Evolutionary conservation across 2,113 vertebrate genomes (phyloP).

Genomic region (Nycticorax nycticorax): DNA sequence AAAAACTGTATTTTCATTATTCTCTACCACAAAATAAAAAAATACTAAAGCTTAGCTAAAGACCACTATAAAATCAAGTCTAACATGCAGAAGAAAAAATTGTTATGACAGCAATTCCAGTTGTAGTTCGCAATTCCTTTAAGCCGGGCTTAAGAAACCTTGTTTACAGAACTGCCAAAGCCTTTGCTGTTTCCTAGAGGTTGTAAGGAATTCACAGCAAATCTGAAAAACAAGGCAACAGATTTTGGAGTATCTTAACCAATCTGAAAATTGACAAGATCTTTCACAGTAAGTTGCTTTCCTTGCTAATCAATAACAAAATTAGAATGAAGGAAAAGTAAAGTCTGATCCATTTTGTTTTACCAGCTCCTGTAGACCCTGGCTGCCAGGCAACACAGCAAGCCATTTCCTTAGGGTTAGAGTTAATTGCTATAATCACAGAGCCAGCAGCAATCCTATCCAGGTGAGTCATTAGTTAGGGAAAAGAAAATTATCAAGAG

Average conservation of each 20-base stretch:
- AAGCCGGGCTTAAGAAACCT: background rate
- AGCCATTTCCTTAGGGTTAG: slow-evolving; percentile 32
- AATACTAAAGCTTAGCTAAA: background rate
- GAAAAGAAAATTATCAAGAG: slow-evolving; percentile 41
- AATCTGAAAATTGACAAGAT: slow-evolving; percentile 3
- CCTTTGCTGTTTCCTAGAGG: background rate
- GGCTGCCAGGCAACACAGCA: slow-evolving; percentile 39
- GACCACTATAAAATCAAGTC: background rate
- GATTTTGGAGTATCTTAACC: slow-evolving; percentile 28
- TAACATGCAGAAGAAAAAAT: background rate
- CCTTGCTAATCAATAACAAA: slow-evolving; percentile 49
- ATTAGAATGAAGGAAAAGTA: slow-evolving; percentile 35
- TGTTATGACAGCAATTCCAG: background rate
- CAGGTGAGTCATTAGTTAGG: slow-evolving; percentile 67
- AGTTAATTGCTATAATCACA: slow-evolving; percentile 68
- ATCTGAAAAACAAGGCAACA: background rate
- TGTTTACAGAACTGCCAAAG: background rate
- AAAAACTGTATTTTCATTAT: background rate
- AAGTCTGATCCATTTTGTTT: slow-evolving; percentile 24
- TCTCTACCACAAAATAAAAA: background rate
- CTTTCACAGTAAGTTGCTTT: slow-evolving; percentile 1
- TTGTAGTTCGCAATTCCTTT: background rate
- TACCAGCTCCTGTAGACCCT: background rate
- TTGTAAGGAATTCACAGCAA: background rate
- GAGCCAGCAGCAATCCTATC: slow-evolving; percentile 54